Percentiles rank a stretch among this genome's conserved stretches.
Evolutionary conservation across 2,888 invertebrate species (phyloP).

Genomic region (Caenorhabditis macrosperma): DNA sequence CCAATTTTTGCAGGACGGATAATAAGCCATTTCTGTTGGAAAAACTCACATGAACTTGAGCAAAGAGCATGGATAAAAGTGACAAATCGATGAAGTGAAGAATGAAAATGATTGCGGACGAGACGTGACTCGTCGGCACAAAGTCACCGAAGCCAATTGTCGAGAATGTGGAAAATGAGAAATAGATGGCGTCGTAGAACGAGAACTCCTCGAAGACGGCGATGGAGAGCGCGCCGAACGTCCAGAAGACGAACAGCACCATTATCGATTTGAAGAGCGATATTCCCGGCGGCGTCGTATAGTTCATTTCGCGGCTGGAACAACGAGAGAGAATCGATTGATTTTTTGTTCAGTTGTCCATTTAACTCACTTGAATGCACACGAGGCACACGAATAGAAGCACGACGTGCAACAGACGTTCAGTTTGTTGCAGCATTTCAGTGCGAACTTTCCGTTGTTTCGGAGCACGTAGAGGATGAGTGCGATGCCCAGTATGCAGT

Average conservation of each 20-base stretch:
- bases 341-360: too few species aligned
- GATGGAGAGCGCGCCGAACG: conserved; percentile 16
- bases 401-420: too few species aligned
- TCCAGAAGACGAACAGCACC: conserved; percentile 34
- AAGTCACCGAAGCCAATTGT: conserved; percentile 44
- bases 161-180: conserved; percentile 36
- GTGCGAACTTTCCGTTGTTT: conserved; percentile 29
- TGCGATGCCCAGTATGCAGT: conserved; percentile 29
- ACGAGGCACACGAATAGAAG: too few species aligned
- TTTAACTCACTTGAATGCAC: too few species aligned
- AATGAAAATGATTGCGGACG: conserved; percentile 9
- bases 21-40: background rate
- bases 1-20: too few species aligned
- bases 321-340: too few species aligned
- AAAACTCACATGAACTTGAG: conserved; percentile 39
- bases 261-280: conserved; percentile 24
- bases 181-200: conserved; percentile 34
- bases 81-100: conserved; percentile 42
- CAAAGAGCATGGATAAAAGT: conserved; percentile 40
- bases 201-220: conserved; percentile 16
- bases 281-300: too few species aligned
- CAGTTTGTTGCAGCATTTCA: conserved; percentile 30
- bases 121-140: conserved; percentile 6
- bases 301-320: too few species aligned
- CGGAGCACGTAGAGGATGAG: conserved; percentile 26